Evolutionary conservation across 2,797 vertebrate genomes (phyloP).

Genomic region (Phrynocephalus guinanensis): DNA sequence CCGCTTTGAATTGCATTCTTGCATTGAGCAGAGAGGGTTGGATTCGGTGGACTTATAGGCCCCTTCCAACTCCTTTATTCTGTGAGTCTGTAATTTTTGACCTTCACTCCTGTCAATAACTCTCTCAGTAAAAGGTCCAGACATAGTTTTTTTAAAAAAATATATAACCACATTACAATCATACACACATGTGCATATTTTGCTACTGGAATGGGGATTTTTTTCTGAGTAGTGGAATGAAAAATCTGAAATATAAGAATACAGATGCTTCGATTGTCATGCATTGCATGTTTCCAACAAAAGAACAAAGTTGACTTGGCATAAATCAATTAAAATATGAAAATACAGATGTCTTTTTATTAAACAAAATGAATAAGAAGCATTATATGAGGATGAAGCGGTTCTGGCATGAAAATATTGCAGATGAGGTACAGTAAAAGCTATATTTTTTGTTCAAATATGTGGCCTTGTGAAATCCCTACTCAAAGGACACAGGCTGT

Average conservation of each 20-base stretch:
- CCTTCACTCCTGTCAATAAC: background rate
- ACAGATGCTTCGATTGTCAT: constrained; percentile 17
- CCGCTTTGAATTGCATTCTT: no score
- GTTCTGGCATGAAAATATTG: constrained; percentile 18
- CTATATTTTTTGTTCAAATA: constrained; percentile 5
- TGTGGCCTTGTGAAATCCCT: background rate
- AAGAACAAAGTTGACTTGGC: constrained; percentile 14
- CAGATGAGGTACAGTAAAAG: background rate
- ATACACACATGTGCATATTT: constrained; percentile 1
- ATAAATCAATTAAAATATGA: constrained; percentile 19
- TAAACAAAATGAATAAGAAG: background rate
- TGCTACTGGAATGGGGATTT: constrained; percentile 1
- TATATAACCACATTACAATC: no score
- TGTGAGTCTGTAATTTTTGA: background rate
- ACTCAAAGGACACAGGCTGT: no score
- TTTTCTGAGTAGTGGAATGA: background rate
- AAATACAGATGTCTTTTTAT: constrained; percentile 20
- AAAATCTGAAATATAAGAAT: constrained; percentile 11
- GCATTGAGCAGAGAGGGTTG: no score
- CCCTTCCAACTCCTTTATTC: no score
- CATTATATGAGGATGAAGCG: background rate
- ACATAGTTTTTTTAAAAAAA: no score
- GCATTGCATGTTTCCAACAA: background rate
- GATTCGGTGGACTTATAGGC: no score
- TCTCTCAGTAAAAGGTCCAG: background rate